Conservation (phyloP, 2,797 vertebrate species). For the Margarornis squamiger region DNA sequence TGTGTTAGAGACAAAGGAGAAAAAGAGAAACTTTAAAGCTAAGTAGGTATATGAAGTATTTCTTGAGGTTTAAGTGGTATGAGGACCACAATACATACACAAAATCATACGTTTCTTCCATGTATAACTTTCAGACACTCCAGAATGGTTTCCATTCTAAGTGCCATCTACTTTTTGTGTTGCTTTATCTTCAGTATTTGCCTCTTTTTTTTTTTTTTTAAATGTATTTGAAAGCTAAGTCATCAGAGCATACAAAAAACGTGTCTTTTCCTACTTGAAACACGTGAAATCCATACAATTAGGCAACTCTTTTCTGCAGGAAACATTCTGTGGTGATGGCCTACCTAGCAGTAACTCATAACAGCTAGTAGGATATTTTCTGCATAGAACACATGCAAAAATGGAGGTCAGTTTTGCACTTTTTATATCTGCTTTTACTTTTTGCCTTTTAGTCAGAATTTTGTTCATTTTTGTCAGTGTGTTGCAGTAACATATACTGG, state of each 20-base stretch:
- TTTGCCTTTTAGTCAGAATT: not conserved
- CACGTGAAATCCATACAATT: not conserved
- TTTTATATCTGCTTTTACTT: not conserved
- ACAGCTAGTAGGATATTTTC: not conserved
- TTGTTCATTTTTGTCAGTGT: not conserved
- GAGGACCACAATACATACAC: not conserved
- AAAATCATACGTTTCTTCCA: not conserved
- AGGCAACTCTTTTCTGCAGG: not conserved
- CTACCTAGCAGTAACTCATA: not conserved
- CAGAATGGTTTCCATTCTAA: not conserved
- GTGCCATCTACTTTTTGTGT: not conserved
- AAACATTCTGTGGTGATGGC: not conserved
- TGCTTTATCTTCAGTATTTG: not conserved
- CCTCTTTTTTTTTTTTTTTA: not conserved
- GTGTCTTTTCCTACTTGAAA: slow-evolving; percentile 50
- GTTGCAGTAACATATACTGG: not conserved
- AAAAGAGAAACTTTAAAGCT: not conserved
- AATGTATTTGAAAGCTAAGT: not conserved
- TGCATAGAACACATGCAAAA: not conserved
- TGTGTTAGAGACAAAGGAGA: not conserved
- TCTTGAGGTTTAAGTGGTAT: not conserved
- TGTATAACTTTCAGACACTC: not conserved
- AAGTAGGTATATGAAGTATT: not conserved
- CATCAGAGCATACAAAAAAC: not conserved
- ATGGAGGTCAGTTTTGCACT: not conserved